Conservation (phyloP, 2,888 invertebrate species). For the Pilophorus perplexus region DNA sequence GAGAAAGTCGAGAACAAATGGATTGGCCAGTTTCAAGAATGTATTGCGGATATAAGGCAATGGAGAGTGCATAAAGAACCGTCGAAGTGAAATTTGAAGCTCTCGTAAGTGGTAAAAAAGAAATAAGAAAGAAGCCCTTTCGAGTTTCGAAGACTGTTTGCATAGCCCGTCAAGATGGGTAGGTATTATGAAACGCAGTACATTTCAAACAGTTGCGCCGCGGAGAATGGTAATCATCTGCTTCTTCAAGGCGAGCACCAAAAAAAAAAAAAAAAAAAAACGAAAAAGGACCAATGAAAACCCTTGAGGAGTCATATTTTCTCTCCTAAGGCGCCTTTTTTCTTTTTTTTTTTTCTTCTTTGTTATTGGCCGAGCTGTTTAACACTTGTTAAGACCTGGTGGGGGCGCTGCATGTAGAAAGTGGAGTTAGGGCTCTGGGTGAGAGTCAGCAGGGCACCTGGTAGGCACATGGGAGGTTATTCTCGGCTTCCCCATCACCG, state of each 20-base stretch:
- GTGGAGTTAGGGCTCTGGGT: slow-evolving; percentile 15
- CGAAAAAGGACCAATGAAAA: not conserved
- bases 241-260: not conserved
- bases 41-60: too few relatives aligned
- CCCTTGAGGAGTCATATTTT: slow-evolving; percentile 1
- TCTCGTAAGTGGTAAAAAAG: too few relatives aligned
- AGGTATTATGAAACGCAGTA: too few relatives aligned
- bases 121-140: too few relatives aligned
- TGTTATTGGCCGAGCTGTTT: slow-evolving; percentile 14
- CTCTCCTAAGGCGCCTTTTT: not conserved
- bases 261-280: not conserved
- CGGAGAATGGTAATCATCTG: slow-evolving; percentile 1
- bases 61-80: too few relatives aligned
- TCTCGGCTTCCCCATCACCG: slow-evolving; percentile 18
- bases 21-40: too few relatives aligned
- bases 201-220: too few relatives aligned
- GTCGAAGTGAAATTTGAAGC: too few relatives aligned
- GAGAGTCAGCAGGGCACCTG: slow-evolving; percentile 31
- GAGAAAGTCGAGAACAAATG: too few relatives aligned
- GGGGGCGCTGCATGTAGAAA: slow-evolving; percentile 28
- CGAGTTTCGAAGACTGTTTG: too few relatives aligned
- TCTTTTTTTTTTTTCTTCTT: not conserved
- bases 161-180: too few relatives aligned
- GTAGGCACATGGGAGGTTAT: slow-evolving; percentile 31
- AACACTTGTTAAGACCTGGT: slow-evolving; percentile 10